A percentile compares a stretch with the other conserved stretches of the same genome.
Conservation (phyloP, 1,140 invertebrate genomes). For the Drosophila bipectinata region DNA sequence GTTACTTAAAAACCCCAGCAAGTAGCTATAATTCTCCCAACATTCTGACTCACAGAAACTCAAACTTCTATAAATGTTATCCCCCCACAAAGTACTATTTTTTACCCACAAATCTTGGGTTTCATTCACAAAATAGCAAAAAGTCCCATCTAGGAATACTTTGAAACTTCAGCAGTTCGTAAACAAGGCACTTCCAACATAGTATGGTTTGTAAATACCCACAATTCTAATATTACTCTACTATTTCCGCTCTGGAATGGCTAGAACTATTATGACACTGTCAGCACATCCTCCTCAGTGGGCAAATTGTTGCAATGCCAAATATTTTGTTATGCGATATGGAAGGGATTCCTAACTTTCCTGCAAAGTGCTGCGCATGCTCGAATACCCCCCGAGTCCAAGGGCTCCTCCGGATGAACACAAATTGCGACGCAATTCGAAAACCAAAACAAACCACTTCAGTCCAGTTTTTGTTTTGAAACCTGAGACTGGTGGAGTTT, state of each 20-base stretch:
- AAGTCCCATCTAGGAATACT: background rate
- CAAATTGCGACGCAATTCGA: slow-evolving; percentile 56
- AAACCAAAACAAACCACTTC: slow-evolving; percentile 66
- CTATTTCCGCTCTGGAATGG: slow-evolving; percentile 45
- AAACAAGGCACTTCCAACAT: background rate
- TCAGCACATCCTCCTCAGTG: slow-evolving; percentile 33
- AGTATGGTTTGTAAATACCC: slow-evolving; percentile 29
- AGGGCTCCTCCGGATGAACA: slow-evolving; percentile 6
- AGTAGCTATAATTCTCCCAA: background rate
- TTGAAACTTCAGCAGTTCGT: background rate
- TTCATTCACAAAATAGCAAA: slow-evolving; percentile 7
- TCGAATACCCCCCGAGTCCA: slow-evolving; percentile 23
- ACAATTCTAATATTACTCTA: slow-evolving; percentile 55
- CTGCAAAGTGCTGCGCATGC: slow-evolving; percentile 55
- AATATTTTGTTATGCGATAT: slow-evolving; percentile 51
- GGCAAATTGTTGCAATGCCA: slow-evolving; percentile 45
- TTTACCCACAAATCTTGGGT: slow-evolving; percentile 65
- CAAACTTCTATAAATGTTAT: background rate
- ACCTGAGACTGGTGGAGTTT: slow-evolving; percentile 42
- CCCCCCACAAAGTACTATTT: background rate
- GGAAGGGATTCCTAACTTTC: slow-evolving; percentile 16
- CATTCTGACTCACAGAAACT: slow-evolving; percentile 13
- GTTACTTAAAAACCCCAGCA: background rate
- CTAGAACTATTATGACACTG: slow-evolving; percentile 2
- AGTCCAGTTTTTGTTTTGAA: slow-evolving; percentile 67